Conservation (phyloP, 2,888 invertebrate species). For the Megalurothrips usitatus region DNA sequence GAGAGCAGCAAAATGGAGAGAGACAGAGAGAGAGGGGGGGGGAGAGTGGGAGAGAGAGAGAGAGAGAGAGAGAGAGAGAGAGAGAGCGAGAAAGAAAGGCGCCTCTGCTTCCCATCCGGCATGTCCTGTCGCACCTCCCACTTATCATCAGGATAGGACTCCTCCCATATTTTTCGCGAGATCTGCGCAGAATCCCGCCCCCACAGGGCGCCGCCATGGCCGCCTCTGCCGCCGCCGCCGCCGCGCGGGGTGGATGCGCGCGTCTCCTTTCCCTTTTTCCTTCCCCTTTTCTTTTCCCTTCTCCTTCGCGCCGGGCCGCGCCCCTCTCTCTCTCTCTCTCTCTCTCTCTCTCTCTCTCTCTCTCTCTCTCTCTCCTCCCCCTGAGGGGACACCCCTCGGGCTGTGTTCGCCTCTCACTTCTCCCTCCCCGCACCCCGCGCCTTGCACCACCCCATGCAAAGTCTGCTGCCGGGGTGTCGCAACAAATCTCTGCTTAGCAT, state of each 20-base stretch:
- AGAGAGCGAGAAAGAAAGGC: background rate
- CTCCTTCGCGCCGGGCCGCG: background rate
- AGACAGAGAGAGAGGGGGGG: background rate
- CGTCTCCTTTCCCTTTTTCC: background rate
- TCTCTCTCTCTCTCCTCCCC: background rate
- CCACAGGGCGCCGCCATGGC: background rate
- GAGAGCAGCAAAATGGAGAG: too few species aligned
- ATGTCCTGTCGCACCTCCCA: slow-evolving; percentile 15
- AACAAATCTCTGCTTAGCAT: too few species aligned
- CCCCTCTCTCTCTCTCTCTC: background rate
- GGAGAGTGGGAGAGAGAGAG: background rate
- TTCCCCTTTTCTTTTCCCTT: background rate
- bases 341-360: background rate
- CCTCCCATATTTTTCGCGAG: slow-evolving; percentile 22
- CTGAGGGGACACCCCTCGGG: too few species aligned
- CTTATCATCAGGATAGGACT: slow-evolving; percentile 25
- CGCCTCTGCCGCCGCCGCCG: background rate
- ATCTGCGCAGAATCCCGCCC: slow-evolving; percentile 17
- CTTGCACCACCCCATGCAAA: too few species aligned
- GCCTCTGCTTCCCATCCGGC: background rate
- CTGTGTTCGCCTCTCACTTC: too few species aligned
- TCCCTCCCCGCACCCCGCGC: too few species aligned
- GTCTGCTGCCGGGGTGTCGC: too few species aligned
- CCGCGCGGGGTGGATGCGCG: background rate
- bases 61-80: too few species aligned